phyloP scores from a whole-genome alignment of 2,888 invertebrate species.

The Molorchus minor region DNA sequence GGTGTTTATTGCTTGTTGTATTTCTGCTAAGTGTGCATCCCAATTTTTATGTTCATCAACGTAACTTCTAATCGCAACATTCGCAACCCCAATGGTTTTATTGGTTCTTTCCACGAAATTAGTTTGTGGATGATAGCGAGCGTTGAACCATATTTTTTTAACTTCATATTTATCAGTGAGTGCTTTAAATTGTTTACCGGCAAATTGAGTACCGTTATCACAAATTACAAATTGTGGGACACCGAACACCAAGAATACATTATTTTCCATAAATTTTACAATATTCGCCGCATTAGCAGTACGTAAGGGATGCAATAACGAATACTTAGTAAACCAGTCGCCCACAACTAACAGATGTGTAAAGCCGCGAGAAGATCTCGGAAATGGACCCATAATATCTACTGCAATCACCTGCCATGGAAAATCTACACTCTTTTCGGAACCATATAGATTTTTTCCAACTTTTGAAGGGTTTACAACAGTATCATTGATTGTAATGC shows the following conservation, averaged over 20 bases:
- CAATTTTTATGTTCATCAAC: too few relatives aligned
- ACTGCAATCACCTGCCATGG: slow-evolving; percentile 2
- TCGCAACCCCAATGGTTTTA: slow-evolving; percentile 46
- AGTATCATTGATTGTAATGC: too few relatives aligned
- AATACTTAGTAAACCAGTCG: slow-evolving; percentile 26
- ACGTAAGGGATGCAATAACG: slow-evolving; percentile 19
- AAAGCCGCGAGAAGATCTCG: slow-evolving; percentile 26
- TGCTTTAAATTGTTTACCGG: slow-evolving; percentile 14
- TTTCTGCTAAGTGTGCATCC: too few relatives aligned
- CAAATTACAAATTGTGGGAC: slow-evolving; percentile 30
- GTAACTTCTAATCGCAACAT: slow-evolving; percentile 46
- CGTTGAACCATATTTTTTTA: slow-evolving; percentile 37
- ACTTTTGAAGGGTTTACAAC: too few relatives aligned
- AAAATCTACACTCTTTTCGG: slow-evolving; percentile 2
- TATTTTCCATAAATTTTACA: too few relatives aligned
- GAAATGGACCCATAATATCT: slow-evolving; percentile 26
- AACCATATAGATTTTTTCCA: slow-evolving; percentile 15
- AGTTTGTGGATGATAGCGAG: slow-evolving; percentile 50
- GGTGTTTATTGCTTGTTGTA: too few relatives aligned
- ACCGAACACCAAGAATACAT: too few relatives aligned
- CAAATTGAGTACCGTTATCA: slow-evolving; percentile 35
- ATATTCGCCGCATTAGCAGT: slow-evolving; percentile 17
- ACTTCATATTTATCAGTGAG: slow-evolving; percentile 23
- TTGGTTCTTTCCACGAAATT: slow-evolving; percentile 53
- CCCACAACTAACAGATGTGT: slow-evolving; percentile 27